Evolutionary conservation across 2,797 vertebrate genomes (phyloP).

Genomic region (Rhinella marina): DNA sequence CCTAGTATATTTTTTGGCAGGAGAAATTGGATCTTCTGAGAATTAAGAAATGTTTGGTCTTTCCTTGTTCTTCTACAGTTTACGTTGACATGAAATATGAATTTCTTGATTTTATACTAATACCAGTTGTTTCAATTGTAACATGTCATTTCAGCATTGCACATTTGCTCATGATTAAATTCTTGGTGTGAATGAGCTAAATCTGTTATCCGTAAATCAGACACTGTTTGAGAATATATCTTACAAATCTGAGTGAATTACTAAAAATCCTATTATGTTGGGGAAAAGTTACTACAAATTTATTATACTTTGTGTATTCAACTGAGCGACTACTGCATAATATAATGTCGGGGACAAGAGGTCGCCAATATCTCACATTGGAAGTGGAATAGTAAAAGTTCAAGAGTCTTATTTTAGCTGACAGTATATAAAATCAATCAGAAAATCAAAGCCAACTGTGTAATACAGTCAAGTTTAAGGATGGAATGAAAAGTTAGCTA

Average conservation of each 20-base stretch:
- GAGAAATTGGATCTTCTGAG: constrained; percentile 7
- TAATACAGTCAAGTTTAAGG: no score
- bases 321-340: no score
- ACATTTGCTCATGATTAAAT: background rate
- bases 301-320: background rate
- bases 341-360: background rate
- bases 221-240: constrained; percentile 1
- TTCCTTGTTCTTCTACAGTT: constrained; percentile 3
- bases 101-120: background rate
- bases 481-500: no score
- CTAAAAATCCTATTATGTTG: background rate
- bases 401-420: background rate
- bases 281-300: background rate
- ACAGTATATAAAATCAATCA: background rate
- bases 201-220: constrained; percentile 5
- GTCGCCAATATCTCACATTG: background rate
- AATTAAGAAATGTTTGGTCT: constrained; percentile 10
- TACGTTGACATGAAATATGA: constrained; percentile 5
- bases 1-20: constrained; percentile 15
- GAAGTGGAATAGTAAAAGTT: background rate
- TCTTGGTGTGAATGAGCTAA: background rate
- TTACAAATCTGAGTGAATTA: background rate
- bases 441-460: background rate
- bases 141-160: background rate
- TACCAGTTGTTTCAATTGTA: background rate